A percentile compares a stretch with the other conserved stretches of the same genome.
phyloP scores from a whole-genome alignment of 1,140 invertebrate genomes.

The Pseudobourletiella spinata region DNA sequence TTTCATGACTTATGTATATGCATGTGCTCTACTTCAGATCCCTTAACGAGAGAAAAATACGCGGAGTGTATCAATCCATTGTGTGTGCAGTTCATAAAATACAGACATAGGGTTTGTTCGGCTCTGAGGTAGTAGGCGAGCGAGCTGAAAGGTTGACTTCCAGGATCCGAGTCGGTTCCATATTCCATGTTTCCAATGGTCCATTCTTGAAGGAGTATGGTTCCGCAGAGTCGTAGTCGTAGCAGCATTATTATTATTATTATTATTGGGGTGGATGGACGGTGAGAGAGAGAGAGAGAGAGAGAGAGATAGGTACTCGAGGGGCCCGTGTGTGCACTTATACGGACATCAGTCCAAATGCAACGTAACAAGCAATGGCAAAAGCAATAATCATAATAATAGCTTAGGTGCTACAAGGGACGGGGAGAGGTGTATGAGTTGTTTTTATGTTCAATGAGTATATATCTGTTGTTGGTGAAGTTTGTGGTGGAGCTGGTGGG shows the following conservation, averaged over 20 bases:
- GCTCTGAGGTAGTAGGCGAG: neutral
- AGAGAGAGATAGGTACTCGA: neutral
- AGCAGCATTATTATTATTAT: neutral
- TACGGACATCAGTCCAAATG: too few relatives aligned
- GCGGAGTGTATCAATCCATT: neutral
- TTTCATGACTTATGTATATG: too few relatives aligned
- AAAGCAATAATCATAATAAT: neutral
- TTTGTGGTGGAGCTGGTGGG: too few relatives aligned
- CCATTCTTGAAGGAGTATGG: too few relatives aligned
- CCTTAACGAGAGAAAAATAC: neutral
- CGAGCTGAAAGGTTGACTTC: too few relatives aligned
- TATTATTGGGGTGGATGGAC: neutral
- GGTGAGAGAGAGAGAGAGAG: neutral
- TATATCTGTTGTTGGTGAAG: neutral
- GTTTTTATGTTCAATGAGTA: neutral
- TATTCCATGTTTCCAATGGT: too few relatives aligned
- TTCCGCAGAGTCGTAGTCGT: too few relatives aligned
- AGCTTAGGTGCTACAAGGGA: neutral
- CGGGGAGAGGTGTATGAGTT: neutral
- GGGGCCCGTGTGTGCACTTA: too few relatives aligned
- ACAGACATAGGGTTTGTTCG: neutral
- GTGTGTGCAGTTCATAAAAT: conserved; percentile 3
- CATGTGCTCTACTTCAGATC: too few relatives aligned
- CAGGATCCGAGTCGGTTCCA: too few relatives aligned
- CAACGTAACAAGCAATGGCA: neutral